Evolutionary conservation across 2,888 invertebrate species (phyloP).

Genomic region (Drosophila emarginata): DNA sequence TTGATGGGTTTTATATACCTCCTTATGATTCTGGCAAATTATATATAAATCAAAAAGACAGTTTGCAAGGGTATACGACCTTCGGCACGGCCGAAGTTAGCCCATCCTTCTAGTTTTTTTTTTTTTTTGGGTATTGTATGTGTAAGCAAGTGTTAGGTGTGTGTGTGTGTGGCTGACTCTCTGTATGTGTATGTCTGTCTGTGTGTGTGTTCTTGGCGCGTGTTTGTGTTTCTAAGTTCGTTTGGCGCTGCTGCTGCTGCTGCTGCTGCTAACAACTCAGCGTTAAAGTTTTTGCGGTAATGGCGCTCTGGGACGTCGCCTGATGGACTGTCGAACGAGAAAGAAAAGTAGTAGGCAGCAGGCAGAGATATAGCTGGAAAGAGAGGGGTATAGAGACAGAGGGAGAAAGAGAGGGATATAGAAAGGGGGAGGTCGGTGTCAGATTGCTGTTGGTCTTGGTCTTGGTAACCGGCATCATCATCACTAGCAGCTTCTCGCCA

Average conservation of each 20-base stretch:
- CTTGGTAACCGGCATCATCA: conserved; percentile 29
- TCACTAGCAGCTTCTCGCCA: conserved; percentile 27
- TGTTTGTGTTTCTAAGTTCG: conserved; percentile 74
- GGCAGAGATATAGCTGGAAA: background rate
- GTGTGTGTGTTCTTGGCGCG: conserved; percentile 50
- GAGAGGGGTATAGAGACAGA: too few species aligned
- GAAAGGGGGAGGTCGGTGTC: background rate
- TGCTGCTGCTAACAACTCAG: conserved; percentile 57
- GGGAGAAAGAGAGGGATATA: too few species aligned
- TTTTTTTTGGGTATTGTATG: too few species aligned
- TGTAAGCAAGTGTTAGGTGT: conserved; percentile 16
- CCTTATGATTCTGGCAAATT: too few species aligned
- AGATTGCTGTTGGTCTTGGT: background rate
- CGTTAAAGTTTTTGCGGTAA: conserved; percentile 76
- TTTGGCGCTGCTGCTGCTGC: conserved; percentile 41
- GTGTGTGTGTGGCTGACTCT: conserved; percentile 23
- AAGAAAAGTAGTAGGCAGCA: conserved; percentile 2
- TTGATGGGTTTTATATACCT: too few species aligned
- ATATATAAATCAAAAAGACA: too few species aligned
- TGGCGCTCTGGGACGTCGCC: conserved; percentile 68
- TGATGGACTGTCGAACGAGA: conserved; percentile 63
- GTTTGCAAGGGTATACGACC: too few species aligned
- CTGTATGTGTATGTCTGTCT: conserved; percentile 31
- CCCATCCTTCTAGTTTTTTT: too few species aligned
- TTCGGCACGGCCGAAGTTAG: too few species aligned